Evolutionary conservation across 2,797 vertebrate species (phyloP), one percentile per base, ranked within the genome.

Genomic region (Phaenicophaeus curvirostris): DNA sequence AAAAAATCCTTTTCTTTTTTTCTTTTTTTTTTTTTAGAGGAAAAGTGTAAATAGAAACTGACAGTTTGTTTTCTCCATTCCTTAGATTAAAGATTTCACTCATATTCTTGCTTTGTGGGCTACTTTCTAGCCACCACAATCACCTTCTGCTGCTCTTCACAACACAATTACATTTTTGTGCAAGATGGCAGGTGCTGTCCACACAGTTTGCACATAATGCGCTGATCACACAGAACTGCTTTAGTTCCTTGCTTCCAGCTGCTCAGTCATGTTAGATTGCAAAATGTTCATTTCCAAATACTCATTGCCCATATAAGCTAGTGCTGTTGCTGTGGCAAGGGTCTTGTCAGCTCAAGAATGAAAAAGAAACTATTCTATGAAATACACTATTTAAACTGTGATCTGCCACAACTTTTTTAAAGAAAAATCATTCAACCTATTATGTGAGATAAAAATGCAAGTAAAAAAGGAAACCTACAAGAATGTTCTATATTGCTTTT

Each of bases 241-340:
- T 89, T 80, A 72, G 46, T 73, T 80, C 53, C 65, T 89, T 93
- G 48, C 33, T 94, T 92, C 66, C 89, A 88, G 82, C 65, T 85
- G 68, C n/a, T 84, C 77, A 24, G 30, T 78, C 20, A 3, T 72
- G 46, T 89, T 78, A 75, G 89, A 83, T 50, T 87, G 72, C 68
- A 83, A 89, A 93, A 85, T 41, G 44, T 85, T 66, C 57, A 68
- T 54, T 95, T 85, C 79, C 0, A 0, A 83, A 44, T 75, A 68
- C 37, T 77, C 57, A 28, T n/a, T 50, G 48, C 9, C 53, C 58
- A 9, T 28, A 53, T 58, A 83, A 89, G 18, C 11, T 91, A 87
- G 63, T 65, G 41, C 44, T 80, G 54, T 37, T 28, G 8, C 30
- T 77, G 50, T 73, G 58, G 30, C 48, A 80, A 71, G 72, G 41